phyloP scores from a whole-genome alignment of 2,888 invertebrate genomes.

The Unio delphinus region DNA sequence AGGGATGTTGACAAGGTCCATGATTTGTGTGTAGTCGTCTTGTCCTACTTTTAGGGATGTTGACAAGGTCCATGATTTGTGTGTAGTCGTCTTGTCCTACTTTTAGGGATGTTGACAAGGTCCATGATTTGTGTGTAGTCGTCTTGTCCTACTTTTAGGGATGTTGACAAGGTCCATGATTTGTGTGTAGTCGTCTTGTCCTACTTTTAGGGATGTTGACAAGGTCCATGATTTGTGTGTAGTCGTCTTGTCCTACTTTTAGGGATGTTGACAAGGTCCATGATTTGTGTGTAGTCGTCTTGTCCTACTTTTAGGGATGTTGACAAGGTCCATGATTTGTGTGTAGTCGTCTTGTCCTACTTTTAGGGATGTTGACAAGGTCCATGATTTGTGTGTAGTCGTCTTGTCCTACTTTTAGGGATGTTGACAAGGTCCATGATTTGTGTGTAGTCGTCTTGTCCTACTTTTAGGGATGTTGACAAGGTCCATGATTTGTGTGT shows the following conservation, averaged over 20 bases:
- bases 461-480: conserved; percentile 86
- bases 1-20: too few species aligned
- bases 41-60: conserved; percentile 81
- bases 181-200: conserved; percentile 73
- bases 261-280: too few species aligned
- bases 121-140: conserved; percentile 84
- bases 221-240: conserved; percentile 92
- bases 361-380: conserved; percentile 94
- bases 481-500: conserved; percentile 92
- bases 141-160: conserved; percentile 76
- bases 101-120: conserved; percentile 94
- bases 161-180: conserved; percentile 98
- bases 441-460: conserved; percentile 73
- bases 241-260: conserved; percentile 2
- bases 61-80: conserved; percentile 96
- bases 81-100: neutral
- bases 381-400: conserved; percentile 84
- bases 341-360: neutral
- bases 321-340: conserved; percentile 96
- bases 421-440: conserved; percentile 98
- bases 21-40: too few species aligned
- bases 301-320: conserved; percentile 81
- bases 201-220: conserved; percentile 86
- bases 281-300: too few species aligned
- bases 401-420: conserved; percentile 76